Base-by-base conservation (phyloP, 2,797 vertebrate genomes). In the Varecia variegata region DNA sequence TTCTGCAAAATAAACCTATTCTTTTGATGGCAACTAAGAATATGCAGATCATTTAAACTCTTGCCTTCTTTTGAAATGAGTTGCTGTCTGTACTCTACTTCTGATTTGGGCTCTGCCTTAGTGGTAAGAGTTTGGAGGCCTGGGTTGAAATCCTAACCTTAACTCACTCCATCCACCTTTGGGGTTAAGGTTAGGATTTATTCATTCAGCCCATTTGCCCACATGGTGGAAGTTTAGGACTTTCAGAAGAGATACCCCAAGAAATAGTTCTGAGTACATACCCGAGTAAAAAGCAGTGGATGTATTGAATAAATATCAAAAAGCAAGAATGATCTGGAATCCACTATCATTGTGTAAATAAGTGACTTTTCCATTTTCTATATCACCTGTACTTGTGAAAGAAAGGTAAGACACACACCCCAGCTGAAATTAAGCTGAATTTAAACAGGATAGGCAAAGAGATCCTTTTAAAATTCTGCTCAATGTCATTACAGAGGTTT, bases 381-480 rank as follows among this genome's bases (percentile, higher is more conserved):
- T 56, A 0, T 60, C 54, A 50, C 32, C 17, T 79, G 25, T 10
- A 25, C 12, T 71, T 82, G 32, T 86, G 73, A 81, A 68, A 91
- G 73, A 81, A 68, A 91, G 83, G n/a, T 60, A 82, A 77, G 50
- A 73, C 27, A 13, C 27, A 32, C 3, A 1, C 7, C 30, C 11
- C 9, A 27, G 7, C 58, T 54, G 65, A 81, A 38, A 50, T 2
- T 11, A 1, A 62, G 30, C 8, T 74, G 40, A 71, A 40, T 80
- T 92, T 43, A 90, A 87, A 81, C 17, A 97, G 96, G 89, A 7
- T 3, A 45, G 52, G 21, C 2, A 67, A 93, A 43, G 76, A 54
- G 32, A 87, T 52, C 4, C 93, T 73, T 97, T 73, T 95, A 97
- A 54, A 93, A 40, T 45, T 97, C 95, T 81, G 15, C 91, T 45